These are phyloP conservation scores for Zaprionus africanus DNA, from an alignment of 1,140 invertebrate species.

Conservation along the genomic window DNA sequence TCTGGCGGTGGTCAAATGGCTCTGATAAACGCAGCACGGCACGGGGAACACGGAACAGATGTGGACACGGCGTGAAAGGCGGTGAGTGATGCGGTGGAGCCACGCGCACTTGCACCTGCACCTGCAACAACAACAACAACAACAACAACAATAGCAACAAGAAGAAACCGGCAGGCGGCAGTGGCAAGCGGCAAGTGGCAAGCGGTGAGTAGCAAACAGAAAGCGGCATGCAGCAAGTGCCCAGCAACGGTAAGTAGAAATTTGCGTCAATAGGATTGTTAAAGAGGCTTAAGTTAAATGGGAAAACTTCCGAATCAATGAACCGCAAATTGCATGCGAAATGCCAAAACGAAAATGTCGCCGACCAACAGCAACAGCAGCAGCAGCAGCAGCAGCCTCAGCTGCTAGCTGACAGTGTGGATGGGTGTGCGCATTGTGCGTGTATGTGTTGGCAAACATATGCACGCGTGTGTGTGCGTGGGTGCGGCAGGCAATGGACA, in stretches of 20 bases:
- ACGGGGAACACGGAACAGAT: slow-evolving; percentile 3
- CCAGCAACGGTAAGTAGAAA: slow-evolving; percentile 72
- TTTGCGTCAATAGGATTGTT: slow-evolving; percentile 83
- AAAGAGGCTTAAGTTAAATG: slow-evolving; percentile 84
- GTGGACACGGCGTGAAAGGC: neutral
- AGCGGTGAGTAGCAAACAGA: neutral
- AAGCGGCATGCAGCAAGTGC: slow-evolving; percentile 25
- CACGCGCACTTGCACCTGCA: slow-evolving; percentile 14
- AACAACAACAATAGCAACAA: neutral
- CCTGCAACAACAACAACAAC: neutral
- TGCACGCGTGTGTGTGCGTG: slow-evolving; percentile 14
- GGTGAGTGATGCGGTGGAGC: slow-evolving; percentile 9
- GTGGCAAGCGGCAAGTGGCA: neutral
- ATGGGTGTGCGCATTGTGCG: neutral
- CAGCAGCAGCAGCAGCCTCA: slow-evolving; percentile 18
- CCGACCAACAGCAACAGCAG: slow-evolving; percentile 46
- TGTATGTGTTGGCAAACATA: neutral
- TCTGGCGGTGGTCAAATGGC: slow-evolving; percentile 14
- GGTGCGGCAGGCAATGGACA: slow-evolving; percentile 17
- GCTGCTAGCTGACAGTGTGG: slow-evolving; percentile 6
- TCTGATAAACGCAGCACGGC: slow-evolving; percentile 9
- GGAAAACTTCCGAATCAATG: slow-evolving; percentile 84
- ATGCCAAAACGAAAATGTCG: slow-evolving; percentile 83
- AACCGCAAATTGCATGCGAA: slow-evolving; percentile 84
- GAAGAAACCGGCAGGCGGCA: neutral